Base-by-base conservation (phyloP, 2,888 invertebrate genomes). In the Portevinia maculata region DNA sequence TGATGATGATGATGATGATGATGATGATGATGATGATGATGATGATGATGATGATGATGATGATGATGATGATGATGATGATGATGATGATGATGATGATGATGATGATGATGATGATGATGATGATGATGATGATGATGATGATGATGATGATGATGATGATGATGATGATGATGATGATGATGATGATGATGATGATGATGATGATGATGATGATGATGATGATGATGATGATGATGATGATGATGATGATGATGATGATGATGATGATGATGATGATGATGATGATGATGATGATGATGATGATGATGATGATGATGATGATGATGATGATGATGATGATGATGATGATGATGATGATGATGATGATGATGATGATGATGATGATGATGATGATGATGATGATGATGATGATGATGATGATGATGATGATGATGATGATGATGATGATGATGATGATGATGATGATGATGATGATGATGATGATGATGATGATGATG, bases 401-500 rank as follows among this genome's bases (percentile, higher is more conserved):
- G 32, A 55, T 55, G 55, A 34, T 55, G 55, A 32, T 55, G 55
- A 55, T 55, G 55, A 34, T 55, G 55, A 55, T 55, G 55, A 55
- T 55, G 55, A 34, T 55, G 55, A 55, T 55, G 55, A 55, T 55
- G 55, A 34, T 55, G 55, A 55, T 55, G 55, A 55, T 55, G 55
- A 34, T 55, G 55, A 55, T 55, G 55, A 55, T 55, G 55, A 34
- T 55, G 55, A 55, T 55, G 55, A 55, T 55, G 32, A n/a, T 55
- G 55, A 55, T 55, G 55, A 55, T 55, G 32, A n/a, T 55, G 55
- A 55, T 55, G 55, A 55, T 32, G 55, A 34, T 55, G 55, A 55
- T 55, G 55, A 55, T 55, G 55, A 7, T 55, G 55, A 55, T 55
- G 55, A 55, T 55, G 55, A 34, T 32, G 55, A 55, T 55, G 55